Evolutionary conservation across 2,888 invertebrate species (phyloP).

Genomic region (Eupeodes luniger): DNA sequence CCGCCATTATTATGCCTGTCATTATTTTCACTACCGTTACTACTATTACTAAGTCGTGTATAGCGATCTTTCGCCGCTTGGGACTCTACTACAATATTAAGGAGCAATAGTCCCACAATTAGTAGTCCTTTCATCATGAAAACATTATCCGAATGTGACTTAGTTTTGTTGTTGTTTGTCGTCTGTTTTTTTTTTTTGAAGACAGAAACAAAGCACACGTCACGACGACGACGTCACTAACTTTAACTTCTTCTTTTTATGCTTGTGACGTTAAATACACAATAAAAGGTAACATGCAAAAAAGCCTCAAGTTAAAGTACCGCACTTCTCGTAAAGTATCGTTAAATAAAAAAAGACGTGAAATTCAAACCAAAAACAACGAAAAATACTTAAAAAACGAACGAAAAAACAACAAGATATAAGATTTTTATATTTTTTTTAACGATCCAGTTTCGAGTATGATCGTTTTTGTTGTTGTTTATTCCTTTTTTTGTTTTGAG

Average conservation of each 20-base stretch:
- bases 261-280: not conserved
- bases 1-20: slow-evolving; percentile 25
- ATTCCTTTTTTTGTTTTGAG: slow-evolving; percentile 7
- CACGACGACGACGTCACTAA: not conserved
- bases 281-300: slow-evolving; percentile 42
- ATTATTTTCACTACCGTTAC: slow-evolving; percentile 21
- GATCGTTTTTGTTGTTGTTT: slow-evolving; percentile 54
- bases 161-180: slow-evolving; percentile 20
- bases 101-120: slow-evolving; percentile 80
- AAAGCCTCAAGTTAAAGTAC: slow-evolving; percentile 68
- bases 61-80: slow-evolving; percentile 78
- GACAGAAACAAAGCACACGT: slow-evolving; percentile 26
- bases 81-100: slow-evolving; percentile 79
- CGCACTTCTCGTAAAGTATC: slow-evolving; percentile 24
- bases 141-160: slow-evolving; percentile 75
- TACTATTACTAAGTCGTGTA: slow-evolving; percentile 79
- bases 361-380: slow-evolving; percentile 53
- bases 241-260: slow-evolving; percentile 49
- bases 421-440: slow-evolving; percentile 46
- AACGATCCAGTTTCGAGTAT: slow-evolving; percentile 74
- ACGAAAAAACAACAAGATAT: slow-evolving; percentile 63
- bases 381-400: slow-evolving; percentile 39
- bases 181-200: not conserved
- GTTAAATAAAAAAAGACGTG: not conserved
- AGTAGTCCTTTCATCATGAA: slow-evolving; percentile 80